Base-by-base conservation (phyloP, 1,140 invertebrate genomes). In the Drosophila tropicalis region DNA sequence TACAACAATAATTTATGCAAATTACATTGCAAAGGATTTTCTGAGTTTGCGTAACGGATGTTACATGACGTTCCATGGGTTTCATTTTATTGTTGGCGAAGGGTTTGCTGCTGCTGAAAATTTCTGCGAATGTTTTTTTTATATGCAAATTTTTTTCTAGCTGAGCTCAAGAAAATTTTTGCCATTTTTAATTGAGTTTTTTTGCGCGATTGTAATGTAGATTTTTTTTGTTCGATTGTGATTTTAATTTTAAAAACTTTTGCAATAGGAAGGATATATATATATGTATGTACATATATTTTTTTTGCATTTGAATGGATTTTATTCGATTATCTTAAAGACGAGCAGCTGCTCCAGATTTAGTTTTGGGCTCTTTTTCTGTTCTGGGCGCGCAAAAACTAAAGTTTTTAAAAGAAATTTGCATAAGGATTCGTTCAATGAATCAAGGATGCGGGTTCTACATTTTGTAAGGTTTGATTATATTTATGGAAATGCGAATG, bases 1-100 rank as follows among this genome's bases (percentile, higher is more conserved):
- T 84, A 73, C 87, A 83, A 44, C 70, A 81, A 84, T 91, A 87
- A 90, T 87, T 79, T 90, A 84, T 90, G 80, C 83, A 87, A 90
- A 90, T 86, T 81, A 74, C 69, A 56, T 67, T 62, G 67, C 47
- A 36, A 62, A 58, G 70, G 62, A 71, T 75, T 78, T 64, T 56
- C 51, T 54, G 79, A 65, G 72, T 66, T 69, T 79, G 76, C 72
- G 67, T 70, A 81, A 62, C 84, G 84, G 80, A 89, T 72, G 64
- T 89, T 81, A 89, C 84, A 89, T 75, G 84, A 78, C 60, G n/a
- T n/a, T n/a, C n/a, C n/a, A n/a, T n/a, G 72, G 57, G 58, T 70
- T 67, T 51, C 62, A 57, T 56, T 74, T 68, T 75, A 22, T 62
- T 40, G 60, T 64, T 76, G 44, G 15, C 61, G 10, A 79, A 56